These are phyloP conservation scores for Centropus unirufus DNA, from an alignment of 2,113 vertebrate genomes.

Conservation along the genomic window DNA sequence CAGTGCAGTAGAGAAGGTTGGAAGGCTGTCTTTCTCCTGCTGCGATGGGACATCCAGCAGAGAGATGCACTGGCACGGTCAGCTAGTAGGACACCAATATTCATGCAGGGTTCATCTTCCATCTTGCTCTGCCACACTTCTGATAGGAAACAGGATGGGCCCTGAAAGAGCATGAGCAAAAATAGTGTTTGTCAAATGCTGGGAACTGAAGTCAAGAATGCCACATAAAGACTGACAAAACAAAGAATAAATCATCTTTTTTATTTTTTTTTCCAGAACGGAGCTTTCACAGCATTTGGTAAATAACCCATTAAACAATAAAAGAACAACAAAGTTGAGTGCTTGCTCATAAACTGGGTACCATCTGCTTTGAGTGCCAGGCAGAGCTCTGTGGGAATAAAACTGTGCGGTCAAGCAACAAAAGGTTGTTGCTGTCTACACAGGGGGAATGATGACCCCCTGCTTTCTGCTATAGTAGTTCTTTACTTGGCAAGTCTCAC, in stretches of 20 bases:
- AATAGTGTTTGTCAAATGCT: not conserved
- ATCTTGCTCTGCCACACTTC: not conserved
- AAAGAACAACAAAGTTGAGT: not conserved
- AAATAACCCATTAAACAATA: not conserved
- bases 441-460: rapidly evolving
- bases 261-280: not conserved
- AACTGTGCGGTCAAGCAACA: rapidly evolving
- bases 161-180: rapidly evolving
- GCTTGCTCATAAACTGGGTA: not conserved
- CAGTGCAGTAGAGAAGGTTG: not conserved
- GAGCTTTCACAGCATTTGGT: not conserved
- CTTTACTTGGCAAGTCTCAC: rapidly evolving
- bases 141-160: not conserved
- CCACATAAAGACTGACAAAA: not conserved
- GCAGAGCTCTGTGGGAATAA: not conserved
- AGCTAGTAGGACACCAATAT: not conserved
- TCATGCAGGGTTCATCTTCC: not conserved
- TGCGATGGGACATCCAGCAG: rapidly evolving
- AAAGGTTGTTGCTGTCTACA: not conserved
- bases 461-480: not conserved
- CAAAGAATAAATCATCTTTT: not conserved
- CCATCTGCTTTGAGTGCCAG: rapidly evolving
- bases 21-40: not conserved
- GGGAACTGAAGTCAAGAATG: not conserved
- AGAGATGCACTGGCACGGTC: rapidly evolving